Evolutionary conservation across 1,140 invertebrate genomes (phyloP), one percentile per base, ranked within the genome.

Genomic region (Octopus sinensis): DNA sequence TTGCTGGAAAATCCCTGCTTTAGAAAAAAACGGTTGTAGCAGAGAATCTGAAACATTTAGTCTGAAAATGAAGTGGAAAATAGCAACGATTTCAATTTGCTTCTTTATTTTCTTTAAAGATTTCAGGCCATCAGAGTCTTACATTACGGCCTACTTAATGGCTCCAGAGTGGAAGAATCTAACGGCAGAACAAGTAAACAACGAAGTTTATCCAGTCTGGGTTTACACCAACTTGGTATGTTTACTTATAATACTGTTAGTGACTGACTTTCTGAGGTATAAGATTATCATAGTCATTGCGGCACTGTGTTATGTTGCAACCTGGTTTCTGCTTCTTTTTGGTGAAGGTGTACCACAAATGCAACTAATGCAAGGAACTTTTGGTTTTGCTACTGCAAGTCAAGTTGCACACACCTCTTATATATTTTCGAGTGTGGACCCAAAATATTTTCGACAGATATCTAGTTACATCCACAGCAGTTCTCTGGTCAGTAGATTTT

Each of bases 361-460:
- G 82, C 93, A 95, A 90, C 43, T 87, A 17, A 90, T 91, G 86
- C 88, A 92, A 84, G 87, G 91, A 51, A 92, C 94, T 82, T 97
- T 95, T 91, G 96, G 96, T 3, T 91, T 96, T 17, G 96, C 95
- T 86, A 94, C 95, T 88, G 95, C 96, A 0, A 94, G 95, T 10
- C 96, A 98, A 91, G 94, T 98, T 1, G 96, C 96, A 0, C 71
- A 43, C 23, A 98, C 97, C 90, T 96, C 96, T 0, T 98, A 98
- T 86, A 96, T 97, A 83, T 98, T 97, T 91, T 95, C 96, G 10
- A 96, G 96, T 92, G 96, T 97, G 75, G 92, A 94, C 82, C 93
- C 92, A 84, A 90, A 93, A n/a, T 93, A 94, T 85, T 97, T 95
- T 88, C 94, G 96, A 85, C 92, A 93, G 84, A 95, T 96, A 2